Percentiles rank a stretch among this genome's conserved stretches.
These are phyloP conservation scores for Condylura cristata DNA, from an alignment of 2,113 vertebrate species.

Conservation along the genomic window DNA sequence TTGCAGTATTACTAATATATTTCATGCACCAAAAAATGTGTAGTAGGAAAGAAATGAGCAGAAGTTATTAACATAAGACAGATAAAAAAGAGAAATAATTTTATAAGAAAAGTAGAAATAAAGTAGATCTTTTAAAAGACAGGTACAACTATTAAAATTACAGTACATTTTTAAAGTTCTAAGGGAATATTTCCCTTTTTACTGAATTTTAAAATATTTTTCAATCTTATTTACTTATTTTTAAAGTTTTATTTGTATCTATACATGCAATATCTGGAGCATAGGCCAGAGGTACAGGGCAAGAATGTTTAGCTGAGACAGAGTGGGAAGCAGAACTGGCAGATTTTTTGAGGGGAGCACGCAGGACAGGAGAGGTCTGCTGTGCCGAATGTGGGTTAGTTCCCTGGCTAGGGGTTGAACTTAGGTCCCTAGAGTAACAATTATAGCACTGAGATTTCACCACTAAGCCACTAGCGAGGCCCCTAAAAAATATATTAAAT, in stretches of 20 bases:
- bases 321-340: too few relatives aligned
- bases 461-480: neutral
- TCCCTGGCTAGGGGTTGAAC: too few relatives aligned
- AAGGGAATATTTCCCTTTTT: neutral
- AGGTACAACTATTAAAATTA: neutral
- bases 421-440: too few relatives aligned
- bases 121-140: constrained; percentile 55
- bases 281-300: too few relatives aligned
- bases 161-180: neutral
- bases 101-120: constrained; percentile 68
- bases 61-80: constrained; percentile 75
- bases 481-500: neutral
- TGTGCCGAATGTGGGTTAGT: too few relatives aligned
- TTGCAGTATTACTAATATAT: constrained; percentile 73
- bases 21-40: constrained; percentile 71
- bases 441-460: too few relatives aligned
- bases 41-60: constrained; percentile 21
- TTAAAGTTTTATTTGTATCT: too few relatives aligned
- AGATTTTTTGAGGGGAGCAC: too few relatives aligned
- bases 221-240: neutral
- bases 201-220: neutral
- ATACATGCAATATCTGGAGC: too few relatives aligned
- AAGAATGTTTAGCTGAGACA: too few relatives aligned
- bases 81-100: constrained; percentile 66
- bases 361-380: too few relatives aligned